phyloP scores from a whole-genome alignment of 2,888 invertebrate genomes.

The Zygogramma bicolorata region DNA sequence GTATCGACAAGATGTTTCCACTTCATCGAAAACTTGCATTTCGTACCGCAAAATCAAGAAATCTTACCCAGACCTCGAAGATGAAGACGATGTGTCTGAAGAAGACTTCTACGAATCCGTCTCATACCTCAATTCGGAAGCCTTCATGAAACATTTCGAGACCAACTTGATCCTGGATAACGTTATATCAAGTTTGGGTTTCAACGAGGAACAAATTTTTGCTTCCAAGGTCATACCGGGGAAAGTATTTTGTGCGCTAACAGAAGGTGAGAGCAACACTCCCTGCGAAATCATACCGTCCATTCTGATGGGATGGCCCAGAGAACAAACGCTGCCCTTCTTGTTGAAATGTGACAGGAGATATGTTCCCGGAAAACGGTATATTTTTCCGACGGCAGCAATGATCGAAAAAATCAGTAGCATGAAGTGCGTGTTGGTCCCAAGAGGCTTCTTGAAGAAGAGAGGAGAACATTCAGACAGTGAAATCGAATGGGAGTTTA shows the following conservation, averaged over 20 bases:
- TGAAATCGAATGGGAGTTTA: slow-evolving; percentile 82
- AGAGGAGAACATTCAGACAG: slow-evolving; percentile 61
- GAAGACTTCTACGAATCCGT: slow-evolving; percentile 56
- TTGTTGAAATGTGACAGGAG: slow-evolving; percentile 72
- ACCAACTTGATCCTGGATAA: slow-evolving; percentile 72
- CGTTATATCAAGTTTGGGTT: slow-evolving; percentile 72
- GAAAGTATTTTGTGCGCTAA: slow-evolving; percentile 72
- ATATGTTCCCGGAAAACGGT: slow-evolving; percentile 67
- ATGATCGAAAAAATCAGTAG: slow-evolving; percentile 77
- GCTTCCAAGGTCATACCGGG: slow-evolving; percentile 74
- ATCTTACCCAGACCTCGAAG: slow-evolving; percentile 58
- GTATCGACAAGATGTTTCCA: slow-evolving; percentile 61
- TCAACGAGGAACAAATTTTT: slow-evolving; percentile 70
- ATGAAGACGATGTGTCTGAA: slow-evolving; percentile 46
- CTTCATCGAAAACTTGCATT: slow-evolving; percentile 70
- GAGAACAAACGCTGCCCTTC: slow-evolving; percentile 78
- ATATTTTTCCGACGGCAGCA: slow-evolving; percentile 77
- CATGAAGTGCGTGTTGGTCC: slow-evolving; percentile 78
- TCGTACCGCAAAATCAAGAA: slow-evolving; percentile 66
- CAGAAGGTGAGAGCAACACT: slow-evolving; percentile 61
- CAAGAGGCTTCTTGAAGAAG: slow-evolving; percentile 77
- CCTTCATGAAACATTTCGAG: slow-evolving; percentile 79
- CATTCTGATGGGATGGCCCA: slow-evolving; percentile 79
- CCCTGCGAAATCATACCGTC: slow-evolving; percentile 79
- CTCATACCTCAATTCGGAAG: slow-evolving; percentile 74